These are phyloP conservation scores for Haplotaxodon microlepis DNA, from an alignment of 2,113 vertebrate species.

Conservation along the genomic window DNA sequence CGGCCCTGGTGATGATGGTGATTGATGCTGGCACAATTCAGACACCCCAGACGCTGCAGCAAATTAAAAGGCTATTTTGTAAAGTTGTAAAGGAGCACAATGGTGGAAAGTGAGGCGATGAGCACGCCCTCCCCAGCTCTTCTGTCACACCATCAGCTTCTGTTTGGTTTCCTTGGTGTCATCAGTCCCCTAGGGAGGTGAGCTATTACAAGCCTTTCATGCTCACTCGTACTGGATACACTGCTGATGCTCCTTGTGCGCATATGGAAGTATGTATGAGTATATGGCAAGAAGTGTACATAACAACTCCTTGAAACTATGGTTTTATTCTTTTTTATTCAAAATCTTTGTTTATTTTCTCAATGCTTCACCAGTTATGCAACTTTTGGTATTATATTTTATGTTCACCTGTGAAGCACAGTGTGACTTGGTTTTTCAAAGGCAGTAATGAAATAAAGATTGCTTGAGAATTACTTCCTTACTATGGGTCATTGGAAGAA, in stretches of 20 bases:
- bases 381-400: background rate
- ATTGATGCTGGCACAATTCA: slow-evolving; percentile 74
- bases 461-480: background rate
- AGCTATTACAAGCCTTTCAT: slow-evolving; percentile 59
- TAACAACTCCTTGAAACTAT: background rate
- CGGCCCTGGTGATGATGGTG: slow-evolving; percentile 70
- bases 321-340: background rate
- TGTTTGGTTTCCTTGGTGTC: slow-evolving; percentile 67
- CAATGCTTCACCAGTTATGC: background rate
- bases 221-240: slow-evolving; percentile 23
- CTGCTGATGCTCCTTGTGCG: slow-evolving; percentile 13
- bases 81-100: slow-evolving; percentile 74
- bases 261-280: slow-evolving; percentile 2
- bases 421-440: background rate
- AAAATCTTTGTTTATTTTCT: background rate
- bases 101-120: slow-evolving; percentile 45
- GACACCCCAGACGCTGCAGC: slow-evolving; percentile 69
- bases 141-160: slow-evolving; percentile 56
- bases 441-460: background rate
- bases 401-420: background rate
- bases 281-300: background rate
- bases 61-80: slow-evolving; percentile 83
- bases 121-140: background rate
- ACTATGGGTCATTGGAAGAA: background rate
- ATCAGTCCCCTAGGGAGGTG: slow-evolving; percentile 59